Conservation (phyloP, 2,888 invertebrate species). For the Epiblema foenella region DNA sequence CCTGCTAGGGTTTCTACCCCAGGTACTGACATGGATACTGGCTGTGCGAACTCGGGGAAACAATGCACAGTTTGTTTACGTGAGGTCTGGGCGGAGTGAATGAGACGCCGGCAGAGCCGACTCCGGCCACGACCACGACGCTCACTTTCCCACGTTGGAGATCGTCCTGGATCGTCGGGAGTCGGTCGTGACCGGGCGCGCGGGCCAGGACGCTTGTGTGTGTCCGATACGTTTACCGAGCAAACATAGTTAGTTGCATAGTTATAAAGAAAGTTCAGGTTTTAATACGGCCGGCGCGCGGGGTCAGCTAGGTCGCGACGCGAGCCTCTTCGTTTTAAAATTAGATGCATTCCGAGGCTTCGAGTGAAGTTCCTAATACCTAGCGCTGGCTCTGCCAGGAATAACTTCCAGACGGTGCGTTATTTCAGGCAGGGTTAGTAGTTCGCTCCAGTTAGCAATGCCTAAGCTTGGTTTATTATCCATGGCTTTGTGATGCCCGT, state of each 20-base stretch:
- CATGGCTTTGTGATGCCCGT: slow-evolving; percentile 55
- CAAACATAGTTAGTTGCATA: slow-evolving; percentile 77
- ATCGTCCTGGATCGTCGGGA: slow-evolving; percentile 80
- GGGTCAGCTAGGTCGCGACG: slow-evolving; percentile 83
- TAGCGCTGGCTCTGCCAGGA: slow-evolving; percentile 65
- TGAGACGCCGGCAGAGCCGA: slow-evolving; percentile 52
- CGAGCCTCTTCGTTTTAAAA: slow-evolving; percentile 83
- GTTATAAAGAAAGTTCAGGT: slow-evolving; percentile 85
- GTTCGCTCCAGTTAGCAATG: slow-evolving; percentile 64
- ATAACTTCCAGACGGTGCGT: slow-evolving; percentile 74
- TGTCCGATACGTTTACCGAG: slow-evolving; percentile 78
- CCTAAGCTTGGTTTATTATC: slow-evolving; percentile 62
- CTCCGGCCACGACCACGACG: slow-evolving; percentile 57
- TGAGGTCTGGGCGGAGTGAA: slow-evolving; percentile 49
- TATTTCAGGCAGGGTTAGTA: slow-evolving; percentile 82
- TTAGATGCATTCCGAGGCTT: slow-evolving; percentile 84
- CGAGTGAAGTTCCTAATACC: slow-evolving; percentile 56
- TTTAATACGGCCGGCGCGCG: slow-evolving; percentile 80
- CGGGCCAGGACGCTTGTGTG: slow-evolving; percentile 72
- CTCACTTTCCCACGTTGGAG: slow-evolving; percentile 80
- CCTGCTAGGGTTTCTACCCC: slow-evolving; percentile 85
- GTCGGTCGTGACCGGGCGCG: slow-evolving; percentile 76
- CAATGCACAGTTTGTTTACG: slow-evolving; percentile 67
- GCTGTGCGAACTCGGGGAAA: slow-evolving; percentile 66
- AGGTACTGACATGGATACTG: slow-evolving; percentile 75